A percentile compares a stretch with the other conserved stretches of the same genome.
Evolutionary conservation across 1,140 invertebrate species (phyloP).

Genomic region (Drosophila pseudoobscura): DNA sequence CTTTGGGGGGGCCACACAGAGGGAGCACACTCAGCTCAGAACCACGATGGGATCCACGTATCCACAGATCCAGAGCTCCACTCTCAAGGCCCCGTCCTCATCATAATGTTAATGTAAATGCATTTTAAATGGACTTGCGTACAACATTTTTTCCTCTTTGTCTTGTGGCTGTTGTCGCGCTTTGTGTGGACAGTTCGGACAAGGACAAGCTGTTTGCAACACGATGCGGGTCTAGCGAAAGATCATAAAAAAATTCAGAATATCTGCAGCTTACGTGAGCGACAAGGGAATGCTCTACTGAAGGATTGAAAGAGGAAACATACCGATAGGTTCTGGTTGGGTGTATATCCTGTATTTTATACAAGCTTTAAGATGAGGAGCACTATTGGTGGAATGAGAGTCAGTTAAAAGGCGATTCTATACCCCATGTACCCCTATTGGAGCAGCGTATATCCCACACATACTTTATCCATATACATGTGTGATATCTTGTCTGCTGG

Average conservation of each 20-base stretch:
- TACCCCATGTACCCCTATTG: neutral
- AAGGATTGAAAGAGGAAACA: too few relatives aligned
- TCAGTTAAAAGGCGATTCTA: neutral
- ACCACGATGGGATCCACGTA: neutral
- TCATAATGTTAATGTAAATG: slow-evolving; percentile 83
- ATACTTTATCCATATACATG: slow-evolving; percentile 27
- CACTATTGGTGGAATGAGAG: too few relatives aligned
- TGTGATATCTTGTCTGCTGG: slow-evolving; percentile 55
- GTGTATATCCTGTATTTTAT: too few relatives aligned
- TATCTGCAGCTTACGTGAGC: neutral
- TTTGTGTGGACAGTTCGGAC: slow-evolving; percentile 77
- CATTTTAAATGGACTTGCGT: slow-evolving; percentile 82
- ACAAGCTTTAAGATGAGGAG: too few relatives aligned
- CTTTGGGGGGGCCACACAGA: slow-evolving; percentile 60
- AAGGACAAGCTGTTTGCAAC: slow-evolving; percentile 78
- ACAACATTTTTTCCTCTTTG: slow-evolving; percentile 76
- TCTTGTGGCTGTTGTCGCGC: slow-evolving; percentile 66
- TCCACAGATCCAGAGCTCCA: slow-evolving; percentile 25
- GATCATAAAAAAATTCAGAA: slow-evolving; percentile 57
- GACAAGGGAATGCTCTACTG: slow-evolving; percentile 10
- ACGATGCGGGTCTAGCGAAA: slow-evolving; percentile 71
- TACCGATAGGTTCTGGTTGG: too few relatives aligned
- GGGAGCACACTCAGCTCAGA: slow-evolving; percentile 6
- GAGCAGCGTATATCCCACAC: slow-evolving; percentile 12
- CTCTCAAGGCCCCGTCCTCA: slow-evolving; percentile 61